A percentile compares a stretch with the other conserved stretches of the same genome.
Evolutionary conservation across 2,797 vertebrate genomes (phyloP).

Genomic region (Muraenolepis orangiensis): DNA sequence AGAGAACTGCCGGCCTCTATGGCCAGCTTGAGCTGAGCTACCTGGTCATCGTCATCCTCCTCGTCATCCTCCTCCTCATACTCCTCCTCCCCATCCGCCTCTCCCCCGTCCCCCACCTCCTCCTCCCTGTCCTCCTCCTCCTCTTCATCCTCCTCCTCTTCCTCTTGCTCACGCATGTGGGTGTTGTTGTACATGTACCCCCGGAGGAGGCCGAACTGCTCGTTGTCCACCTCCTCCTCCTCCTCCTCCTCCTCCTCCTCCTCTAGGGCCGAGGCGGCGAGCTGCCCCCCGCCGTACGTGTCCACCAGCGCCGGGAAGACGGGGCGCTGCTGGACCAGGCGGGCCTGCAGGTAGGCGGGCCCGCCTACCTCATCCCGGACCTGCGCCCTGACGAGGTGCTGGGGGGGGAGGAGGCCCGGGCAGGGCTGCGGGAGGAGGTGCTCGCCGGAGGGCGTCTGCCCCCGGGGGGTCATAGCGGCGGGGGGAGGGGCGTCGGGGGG

Average conservation of each 20-base stretch:
- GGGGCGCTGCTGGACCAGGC: conserved; percentile 68
- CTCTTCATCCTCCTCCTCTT: conserved; percentile 53
- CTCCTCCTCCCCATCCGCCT: conserved; percentile 68
- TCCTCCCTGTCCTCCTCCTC: neutral
- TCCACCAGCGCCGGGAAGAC: conserved; percentile 74
- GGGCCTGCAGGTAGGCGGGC: conserved; percentile 71
- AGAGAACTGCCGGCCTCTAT: conserved; percentile 77
- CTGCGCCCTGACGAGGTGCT: conserved; percentile 69
- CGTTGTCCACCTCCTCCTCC: conserved; percentile 72
- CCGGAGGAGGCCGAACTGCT: conserved; percentile 87
- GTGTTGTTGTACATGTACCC: conserved; percentile 87
- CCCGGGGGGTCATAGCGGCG: conserved; percentile 76
- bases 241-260: conserved; percentile 56
- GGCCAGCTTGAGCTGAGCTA: conserved; percentile 74
- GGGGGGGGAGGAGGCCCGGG: conserved; percentile 56
- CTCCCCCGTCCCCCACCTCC: too few relatives aligned
- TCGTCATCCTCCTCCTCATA: conserved; percentile 57
- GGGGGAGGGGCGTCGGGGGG: conserved; percentile 70
- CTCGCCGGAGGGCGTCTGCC: conserved; percentile 66
- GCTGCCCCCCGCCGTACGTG: conserved; percentile 73
- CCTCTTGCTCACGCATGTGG: conserved; percentile 74
- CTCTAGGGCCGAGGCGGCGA: conserved; percentile 53
- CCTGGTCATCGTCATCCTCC: conserved; percentile 73
- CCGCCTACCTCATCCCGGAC: conserved; percentile 69
- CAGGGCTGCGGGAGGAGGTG: conserved; percentile 56